Conservation (phyloP, 2,113 vertebrate species). For the Anolis carolinensis region DNA sequence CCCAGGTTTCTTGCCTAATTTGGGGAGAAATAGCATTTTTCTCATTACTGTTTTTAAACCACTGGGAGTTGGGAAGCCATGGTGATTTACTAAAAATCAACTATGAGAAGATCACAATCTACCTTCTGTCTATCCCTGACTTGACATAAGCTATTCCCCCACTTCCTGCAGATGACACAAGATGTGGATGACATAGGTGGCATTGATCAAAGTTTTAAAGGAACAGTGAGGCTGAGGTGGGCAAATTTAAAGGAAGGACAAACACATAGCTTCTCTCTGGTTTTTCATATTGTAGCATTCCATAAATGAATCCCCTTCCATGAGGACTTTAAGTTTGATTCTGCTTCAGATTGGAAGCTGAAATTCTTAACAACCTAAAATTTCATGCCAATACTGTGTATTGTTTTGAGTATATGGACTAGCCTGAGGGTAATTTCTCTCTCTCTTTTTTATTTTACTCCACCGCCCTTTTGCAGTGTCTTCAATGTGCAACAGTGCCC, state of each 20-base stretch:
- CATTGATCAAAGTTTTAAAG: neutral
- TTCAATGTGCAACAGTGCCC: conserved; percentile 86
- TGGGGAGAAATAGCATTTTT: neutral
- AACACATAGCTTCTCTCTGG: neutral
- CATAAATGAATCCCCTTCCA: neutral
- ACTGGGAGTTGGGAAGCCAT: neutral
- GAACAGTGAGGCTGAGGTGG: neutral
- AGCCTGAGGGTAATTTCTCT: no score
- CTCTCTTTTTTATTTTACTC: neutral
- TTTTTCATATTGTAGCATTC: neutral
- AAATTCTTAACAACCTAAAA: neutral
- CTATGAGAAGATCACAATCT: neutral
- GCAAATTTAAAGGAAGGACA: neutral
- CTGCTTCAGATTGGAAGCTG: neutral
- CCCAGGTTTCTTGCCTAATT: neutral
- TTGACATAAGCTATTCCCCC: neutral
- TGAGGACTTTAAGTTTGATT: neutral
- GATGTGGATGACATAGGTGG: neutral
- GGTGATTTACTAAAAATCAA: neutral
- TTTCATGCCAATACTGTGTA: neutral
- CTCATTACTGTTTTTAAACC: neutral
- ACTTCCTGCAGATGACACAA: no score
- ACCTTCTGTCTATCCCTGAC: neutral
- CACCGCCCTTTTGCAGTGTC: conserved; percentile 71
- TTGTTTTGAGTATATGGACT: neutral